Percentiles rank a stretch among this genome's conserved stretches.
Conservation (phyloP, 1,140 invertebrate genomes). For the Aphis craccivora region DNA sequence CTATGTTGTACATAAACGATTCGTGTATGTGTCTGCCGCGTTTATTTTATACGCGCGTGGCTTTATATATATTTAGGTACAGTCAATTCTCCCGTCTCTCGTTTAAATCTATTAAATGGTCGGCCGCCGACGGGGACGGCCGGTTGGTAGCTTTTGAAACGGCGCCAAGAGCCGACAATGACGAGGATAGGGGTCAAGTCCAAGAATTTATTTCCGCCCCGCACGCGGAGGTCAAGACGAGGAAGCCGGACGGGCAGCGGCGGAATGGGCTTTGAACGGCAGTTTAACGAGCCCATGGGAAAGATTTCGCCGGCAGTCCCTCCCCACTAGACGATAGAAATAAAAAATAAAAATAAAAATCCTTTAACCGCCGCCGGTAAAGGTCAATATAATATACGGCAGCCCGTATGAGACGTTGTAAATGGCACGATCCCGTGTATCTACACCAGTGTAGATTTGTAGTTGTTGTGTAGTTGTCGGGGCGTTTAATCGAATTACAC, state of each 20-base stretch:
- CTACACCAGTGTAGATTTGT: background rate
- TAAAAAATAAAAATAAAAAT: slow-evolving; percentile 31
- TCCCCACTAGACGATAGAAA: background rate
- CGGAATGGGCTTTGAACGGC: slow-evolving; percentile 4
- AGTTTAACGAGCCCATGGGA: slow-evolving; percentile 53
- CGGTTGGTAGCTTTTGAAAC: slow-evolving; percentile 34
- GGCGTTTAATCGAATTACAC: slow-evolving; percentile 2
- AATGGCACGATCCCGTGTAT: background rate
- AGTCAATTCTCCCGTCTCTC: slow-evolving; percentile 1
- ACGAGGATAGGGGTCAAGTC: slow-evolving; percentile 31
- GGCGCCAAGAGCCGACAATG: slow-evolving; percentile 37
- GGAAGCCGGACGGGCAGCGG: background rate
- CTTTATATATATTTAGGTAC: background rate
- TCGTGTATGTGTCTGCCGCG: background rate
- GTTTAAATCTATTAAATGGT: slow-evolving; percentile 56
- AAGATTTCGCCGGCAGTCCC: slow-evolving; percentile 39
- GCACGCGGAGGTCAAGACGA: slow-evolving; percentile 34
- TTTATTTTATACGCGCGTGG: background rate
- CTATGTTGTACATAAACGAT: background rate
- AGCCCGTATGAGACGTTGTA: slow-evolving; percentile 3
- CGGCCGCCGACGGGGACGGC: background rate
- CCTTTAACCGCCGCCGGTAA: slow-evolving; percentile 36
- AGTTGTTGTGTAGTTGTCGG: background rate
- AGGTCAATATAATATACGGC: slow-evolving; percentile 50
- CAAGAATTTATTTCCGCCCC: slow-evolving; percentile 44